phyloP scores from a whole-genome alignment of 1,140 invertebrate genomes.

The Zaprionus taronus region DNA sequence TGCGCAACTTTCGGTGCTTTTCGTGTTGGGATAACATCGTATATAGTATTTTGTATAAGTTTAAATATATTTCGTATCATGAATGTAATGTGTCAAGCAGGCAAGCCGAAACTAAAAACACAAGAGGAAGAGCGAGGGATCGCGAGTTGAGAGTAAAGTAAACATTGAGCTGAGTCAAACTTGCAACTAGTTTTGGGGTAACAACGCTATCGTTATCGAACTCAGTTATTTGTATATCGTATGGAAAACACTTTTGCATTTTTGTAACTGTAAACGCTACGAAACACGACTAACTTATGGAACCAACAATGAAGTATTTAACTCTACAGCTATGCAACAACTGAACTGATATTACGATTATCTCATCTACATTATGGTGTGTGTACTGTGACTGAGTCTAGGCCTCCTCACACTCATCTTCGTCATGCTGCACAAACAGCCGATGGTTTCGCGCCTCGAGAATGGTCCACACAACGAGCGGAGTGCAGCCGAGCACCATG shows the following conservation, averaged over 20 bases:
- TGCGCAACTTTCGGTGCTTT: constrained; percentile 80
- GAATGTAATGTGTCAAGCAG: constrained; percentile 26
- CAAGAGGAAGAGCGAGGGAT: neutral
- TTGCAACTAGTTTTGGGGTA: constrained; percentile 39
- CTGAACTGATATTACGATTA: constrained; percentile 4
- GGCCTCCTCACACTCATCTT: constrained; percentile 62
- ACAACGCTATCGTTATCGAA: constrained; percentile 72
- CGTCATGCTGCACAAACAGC: constrained; percentile 65
- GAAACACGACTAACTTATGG: constrained; percentile 41
- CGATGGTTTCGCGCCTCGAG: constrained; percentile 74
- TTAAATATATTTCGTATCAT: constrained; percentile 13
- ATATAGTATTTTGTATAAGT: constrained; percentile 5
- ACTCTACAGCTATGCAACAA: constrained; percentile 41
- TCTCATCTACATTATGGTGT: neutral
- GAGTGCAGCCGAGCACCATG: constrained; percentile 89
- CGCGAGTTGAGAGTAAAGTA: constrained; percentile 34
- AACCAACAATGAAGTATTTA: constrained; percentile 40
- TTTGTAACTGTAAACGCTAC: constrained; percentile 46
- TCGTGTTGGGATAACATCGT: constrained; percentile 53
- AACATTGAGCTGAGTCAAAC: constrained; percentile 17
- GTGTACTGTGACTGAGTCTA: constrained; percentile 22
- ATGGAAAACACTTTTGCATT: constrained; percentile 35
- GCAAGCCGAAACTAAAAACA: neutral
- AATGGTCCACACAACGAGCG: constrained; percentile 85
- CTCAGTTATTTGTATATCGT: constrained; percentile 53